Conservation (phyloP, 1,140 invertebrate species). For the Drosophila lacertosa region DNA sequence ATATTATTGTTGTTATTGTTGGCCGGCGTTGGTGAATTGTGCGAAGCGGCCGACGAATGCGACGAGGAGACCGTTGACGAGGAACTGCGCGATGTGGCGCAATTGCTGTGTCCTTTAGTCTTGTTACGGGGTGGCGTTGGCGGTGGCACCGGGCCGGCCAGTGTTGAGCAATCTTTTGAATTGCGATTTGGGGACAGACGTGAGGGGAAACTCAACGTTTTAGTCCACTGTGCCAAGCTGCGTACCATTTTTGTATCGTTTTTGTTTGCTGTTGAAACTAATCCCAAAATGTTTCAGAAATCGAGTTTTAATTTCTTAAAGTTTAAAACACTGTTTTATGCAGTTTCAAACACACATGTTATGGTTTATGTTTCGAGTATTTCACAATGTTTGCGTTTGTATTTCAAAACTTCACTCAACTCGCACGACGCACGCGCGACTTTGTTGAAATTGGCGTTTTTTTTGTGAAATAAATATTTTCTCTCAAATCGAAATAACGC, state of each 20-base stretch:
- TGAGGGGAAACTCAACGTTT: constrained; percentile 93
- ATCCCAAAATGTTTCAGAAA: constrained; percentile 67
- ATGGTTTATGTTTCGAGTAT: constrained; percentile 33
- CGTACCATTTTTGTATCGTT: constrained; percentile 89
- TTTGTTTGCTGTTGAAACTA: constrained; percentile 63
- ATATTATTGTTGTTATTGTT: constrained; percentile 75
- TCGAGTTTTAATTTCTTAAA: not conserved
- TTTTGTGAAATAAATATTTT: constrained; percentile 20
- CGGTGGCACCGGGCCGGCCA: constrained; percentile 84
- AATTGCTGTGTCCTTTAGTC: constrained; percentile 65
- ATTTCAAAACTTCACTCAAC: constrained; percentile 70
- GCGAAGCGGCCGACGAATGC: constrained; percentile 65
- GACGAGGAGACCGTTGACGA: constrained; percentile 84
- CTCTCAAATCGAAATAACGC: constrained; percentile 10
- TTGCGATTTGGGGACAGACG: constrained; percentile 91
- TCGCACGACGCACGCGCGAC: constrained; percentile 70
- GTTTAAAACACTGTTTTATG: constrained; percentile 35
- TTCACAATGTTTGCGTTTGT: constrained; percentile 46
- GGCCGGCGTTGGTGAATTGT: constrained; percentile 73
- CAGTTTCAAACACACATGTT: constrained; percentile 44
- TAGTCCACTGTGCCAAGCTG: constrained; percentile 93
- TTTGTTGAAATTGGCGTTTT: constrained; percentile 15
- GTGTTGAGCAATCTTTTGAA: constrained; percentile 88
- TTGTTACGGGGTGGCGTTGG: constrained; percentile 86
- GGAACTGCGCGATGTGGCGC: constrained; percentile 83